Percentiles rank a stretch among this genome's conserved stretches.
phyloP scores from a whole-genome alignment of 2,113 vertebrate species.

The Stercorarius parasiticus region DNA sequence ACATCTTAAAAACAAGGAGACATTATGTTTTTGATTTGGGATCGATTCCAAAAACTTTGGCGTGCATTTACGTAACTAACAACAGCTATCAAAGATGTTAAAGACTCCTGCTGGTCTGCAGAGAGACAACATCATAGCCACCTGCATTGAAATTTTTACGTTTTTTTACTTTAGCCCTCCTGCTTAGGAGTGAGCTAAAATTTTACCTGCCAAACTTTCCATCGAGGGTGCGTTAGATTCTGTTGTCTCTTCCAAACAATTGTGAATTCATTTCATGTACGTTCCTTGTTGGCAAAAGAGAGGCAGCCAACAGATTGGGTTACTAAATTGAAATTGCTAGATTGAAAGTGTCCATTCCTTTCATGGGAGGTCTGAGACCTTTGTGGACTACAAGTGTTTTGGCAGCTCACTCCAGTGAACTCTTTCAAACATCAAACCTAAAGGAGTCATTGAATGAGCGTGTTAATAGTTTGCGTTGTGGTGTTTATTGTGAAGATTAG shows the following conservation, averaged over 20 bases:
- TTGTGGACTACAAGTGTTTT: background rate
- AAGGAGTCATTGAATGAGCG: background rate
- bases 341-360: background rate
- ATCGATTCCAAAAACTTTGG: background rate
- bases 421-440: background rate
- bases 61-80: background rate
- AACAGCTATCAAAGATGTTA: background rate
- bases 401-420: background rate
- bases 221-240: background rate
- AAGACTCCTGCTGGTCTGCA: background rate
- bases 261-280: background rate
- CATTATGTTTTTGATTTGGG: background rate
- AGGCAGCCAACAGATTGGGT: background rate
- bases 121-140: background rate
- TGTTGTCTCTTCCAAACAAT: background rate
- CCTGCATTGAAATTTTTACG: background rate
- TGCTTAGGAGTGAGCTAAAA: background rate
- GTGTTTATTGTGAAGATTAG: background rate
- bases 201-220: background rate
- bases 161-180: background rate
- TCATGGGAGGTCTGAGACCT: background rate
- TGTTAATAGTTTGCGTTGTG: background rate
- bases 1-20: background rate
- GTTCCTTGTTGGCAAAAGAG: background rate
- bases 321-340: background rate